These are phyloP conservation scores for Emydocephalus ijimae DNA, from an alignment of 2,113 vertebrate genomes.

Conservation along the genomic window DNA sequence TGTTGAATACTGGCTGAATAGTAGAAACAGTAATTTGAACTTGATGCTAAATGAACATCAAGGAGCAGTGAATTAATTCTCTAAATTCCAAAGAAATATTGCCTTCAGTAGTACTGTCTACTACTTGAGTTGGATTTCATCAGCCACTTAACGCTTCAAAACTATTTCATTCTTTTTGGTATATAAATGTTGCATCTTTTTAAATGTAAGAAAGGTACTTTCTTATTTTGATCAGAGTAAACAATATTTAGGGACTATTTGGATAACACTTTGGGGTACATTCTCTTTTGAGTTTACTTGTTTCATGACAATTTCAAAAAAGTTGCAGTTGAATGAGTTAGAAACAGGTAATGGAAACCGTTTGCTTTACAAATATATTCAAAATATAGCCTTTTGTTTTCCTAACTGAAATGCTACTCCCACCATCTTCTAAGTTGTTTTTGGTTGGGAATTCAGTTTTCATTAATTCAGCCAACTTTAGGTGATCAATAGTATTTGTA, in stretches of 20 bases:
- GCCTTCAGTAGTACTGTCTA: neutral
- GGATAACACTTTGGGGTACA: neutral
- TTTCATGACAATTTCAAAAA: neutral
- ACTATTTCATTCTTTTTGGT: neutral
- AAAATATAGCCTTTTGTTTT: neutral
- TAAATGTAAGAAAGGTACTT: neutral
- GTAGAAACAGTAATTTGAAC: neutral
- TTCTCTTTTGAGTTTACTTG: neutral
- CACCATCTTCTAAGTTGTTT: neutral
- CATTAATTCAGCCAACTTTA: neutral
- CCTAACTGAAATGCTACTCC: neutral
- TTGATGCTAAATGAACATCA: neutral
- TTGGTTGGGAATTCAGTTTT: neutral
- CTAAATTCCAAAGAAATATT: neutral
- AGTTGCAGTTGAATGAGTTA: neutral
- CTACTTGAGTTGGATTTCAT: neutral
- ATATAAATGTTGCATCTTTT: neutral
- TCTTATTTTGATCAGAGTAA: neutral
- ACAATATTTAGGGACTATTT: constrained; percentile 8
- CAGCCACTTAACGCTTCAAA: neutral
- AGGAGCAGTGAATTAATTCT: neutral
- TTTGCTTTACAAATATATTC: neutral
- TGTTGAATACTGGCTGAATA: neutral
- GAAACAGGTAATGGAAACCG: neutral
- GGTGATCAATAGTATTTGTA: neutral